phyloP scores from a whole-genome alignment of 1,140 invertebrate species.

The Drosophila arizonae region DNA sequence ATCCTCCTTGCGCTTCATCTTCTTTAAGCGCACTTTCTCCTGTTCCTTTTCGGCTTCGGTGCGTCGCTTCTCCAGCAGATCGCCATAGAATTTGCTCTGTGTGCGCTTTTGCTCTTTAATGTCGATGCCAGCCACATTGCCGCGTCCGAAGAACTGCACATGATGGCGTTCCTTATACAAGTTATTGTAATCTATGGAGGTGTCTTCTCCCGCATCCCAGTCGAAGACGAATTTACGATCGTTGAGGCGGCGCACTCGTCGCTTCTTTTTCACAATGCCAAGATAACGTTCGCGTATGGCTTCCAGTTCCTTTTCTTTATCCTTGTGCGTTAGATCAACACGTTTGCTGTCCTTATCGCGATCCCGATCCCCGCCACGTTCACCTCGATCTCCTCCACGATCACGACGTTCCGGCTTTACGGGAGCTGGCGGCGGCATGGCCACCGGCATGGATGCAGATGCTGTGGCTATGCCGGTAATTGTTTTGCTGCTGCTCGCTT shows the following conservation, averaged over 20 bases:
- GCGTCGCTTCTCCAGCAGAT: conserved; percentile 96
- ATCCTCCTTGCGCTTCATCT: conserved; percentile 97
- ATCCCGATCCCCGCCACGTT: conserved; percentile 58
- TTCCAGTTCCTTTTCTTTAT: conserved; percentile 95
- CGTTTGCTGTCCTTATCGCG: conserved; percentile 81
- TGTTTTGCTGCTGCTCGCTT: conserved; percentile 26
- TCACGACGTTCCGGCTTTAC: conserved; percentile 55
- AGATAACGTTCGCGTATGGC: conserved; percentile 97
- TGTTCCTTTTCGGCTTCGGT: conserved; percentile 99
- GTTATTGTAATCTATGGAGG: conserved; percentile 98
- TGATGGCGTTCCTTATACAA: conserved; percentile 98
- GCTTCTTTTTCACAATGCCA: conserved; percentile 97
- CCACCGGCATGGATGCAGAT: conserved; percentile 45
- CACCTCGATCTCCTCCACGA: conserved; percentile 41
- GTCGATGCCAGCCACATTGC: conserved; percentile 98
- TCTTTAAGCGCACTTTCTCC: conserved; percentile 96
- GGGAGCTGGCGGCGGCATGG: conserved; percentile 47
- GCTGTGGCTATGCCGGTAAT: conserved; percentile 58
- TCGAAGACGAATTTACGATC: conserved; percentile 99
- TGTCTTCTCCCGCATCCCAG: conserved; percentile 99
- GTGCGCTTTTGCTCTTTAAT: conserved; percentile 98
- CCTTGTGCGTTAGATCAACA: conserved; percentile 88
- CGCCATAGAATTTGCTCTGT: conserved; percentile 99
- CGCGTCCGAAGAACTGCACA: conserved; percentile 98
- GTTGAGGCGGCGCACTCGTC: conserved; percentile 95